phyloP scores from a whole-genome alignment of 2,888 invertebrate species.

The Rhamphomyia laevipes region DNA sequence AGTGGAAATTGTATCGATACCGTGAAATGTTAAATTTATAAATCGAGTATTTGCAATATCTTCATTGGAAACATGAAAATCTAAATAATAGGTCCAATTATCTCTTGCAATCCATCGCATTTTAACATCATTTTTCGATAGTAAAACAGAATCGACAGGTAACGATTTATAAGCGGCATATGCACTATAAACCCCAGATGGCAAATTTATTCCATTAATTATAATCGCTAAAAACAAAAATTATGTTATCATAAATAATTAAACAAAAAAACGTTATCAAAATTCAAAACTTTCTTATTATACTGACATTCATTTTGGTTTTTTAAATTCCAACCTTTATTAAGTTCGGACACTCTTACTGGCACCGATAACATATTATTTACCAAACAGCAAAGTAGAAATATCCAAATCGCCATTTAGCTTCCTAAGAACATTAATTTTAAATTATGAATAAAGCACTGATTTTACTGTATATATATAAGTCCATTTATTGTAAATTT shows the following conservation, averaged over 20 bases:
- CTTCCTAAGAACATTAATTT: too few species aligned
- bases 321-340: slow-evolving; percentile 22
- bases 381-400: neutral
- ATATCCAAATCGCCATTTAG: too few species aligned
- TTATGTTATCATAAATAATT: too few species aligned
- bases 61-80: slow-evolving; percentile 45
- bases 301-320: slow-evolving; percentile 27
- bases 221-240: slow-evolving; percentile 20
- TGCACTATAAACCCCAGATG: slow-evolving; percentile 31
- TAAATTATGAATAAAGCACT: too few species aligned
- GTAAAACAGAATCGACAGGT: slow-evolving; percentile 32
- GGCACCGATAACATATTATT: neutral
- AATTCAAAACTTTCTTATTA: neutral
- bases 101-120: slow-evolving; percentile 74
- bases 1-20: slow-evolving; percentile 74
- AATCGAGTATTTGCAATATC: slow-evolving; percentile 24
- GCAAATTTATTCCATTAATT: slow-evolving; percentile 20
- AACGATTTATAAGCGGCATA: slow-evolving; percentile 10
- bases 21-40: slow-evolving; percentile 57
- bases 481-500: too few species aligned
- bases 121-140: slow-evolving; percentile 61
- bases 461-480: too few species aligned
- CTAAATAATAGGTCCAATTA: slow-evolving; percentile 63
- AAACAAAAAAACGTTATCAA: neutral
- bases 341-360: slow-evolving; percentile 22